These are phyloP conservation scores for Tricholauxania praeusta DNA, from an alignment of 2,888 invertebrate species.

Conservation along the genomic window DNA sequence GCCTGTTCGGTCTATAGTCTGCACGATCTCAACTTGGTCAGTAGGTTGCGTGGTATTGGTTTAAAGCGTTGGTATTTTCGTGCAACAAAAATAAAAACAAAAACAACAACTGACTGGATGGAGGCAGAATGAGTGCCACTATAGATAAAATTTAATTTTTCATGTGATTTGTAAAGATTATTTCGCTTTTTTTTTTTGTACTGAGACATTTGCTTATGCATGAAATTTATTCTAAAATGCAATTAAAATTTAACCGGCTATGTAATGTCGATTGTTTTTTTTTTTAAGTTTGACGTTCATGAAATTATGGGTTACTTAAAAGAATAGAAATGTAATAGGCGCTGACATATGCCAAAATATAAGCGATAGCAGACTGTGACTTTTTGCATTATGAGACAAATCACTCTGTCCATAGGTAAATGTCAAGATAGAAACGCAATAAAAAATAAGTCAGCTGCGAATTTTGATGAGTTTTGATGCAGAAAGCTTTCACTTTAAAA, in stretches of 20 bases:
- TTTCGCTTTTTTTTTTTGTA: neutral
- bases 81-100: neutral
- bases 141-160: conserved; percentile 31
- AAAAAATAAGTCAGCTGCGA: no score
- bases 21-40: conserved; percentile 40
- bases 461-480: no score
- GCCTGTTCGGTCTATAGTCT: neutral
- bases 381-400: no score
- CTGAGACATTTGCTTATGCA: conserved; percentile 12
- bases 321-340: conserved; percentile 15
- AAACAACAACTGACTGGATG: neutral
- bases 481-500: no score
- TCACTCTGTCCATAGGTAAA: no score
- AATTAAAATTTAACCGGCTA: conserved; percentile 28
- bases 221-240: conserved; percentile 33
- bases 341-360: no score
- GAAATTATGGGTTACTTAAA: conserved; percentile 31
- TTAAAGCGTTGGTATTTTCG: neutral
- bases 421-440: no score
- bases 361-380: no score
- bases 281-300: conserved; percentile 17
- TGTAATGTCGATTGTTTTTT: conserved; percentile 3
- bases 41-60: conserved; percentile 36
- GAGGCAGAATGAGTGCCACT: neutral
- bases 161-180: conserved; percentile 34